Conservation (phyloP, 2,113 vertebrate species). For the Bubalus kerabau region DNA sequence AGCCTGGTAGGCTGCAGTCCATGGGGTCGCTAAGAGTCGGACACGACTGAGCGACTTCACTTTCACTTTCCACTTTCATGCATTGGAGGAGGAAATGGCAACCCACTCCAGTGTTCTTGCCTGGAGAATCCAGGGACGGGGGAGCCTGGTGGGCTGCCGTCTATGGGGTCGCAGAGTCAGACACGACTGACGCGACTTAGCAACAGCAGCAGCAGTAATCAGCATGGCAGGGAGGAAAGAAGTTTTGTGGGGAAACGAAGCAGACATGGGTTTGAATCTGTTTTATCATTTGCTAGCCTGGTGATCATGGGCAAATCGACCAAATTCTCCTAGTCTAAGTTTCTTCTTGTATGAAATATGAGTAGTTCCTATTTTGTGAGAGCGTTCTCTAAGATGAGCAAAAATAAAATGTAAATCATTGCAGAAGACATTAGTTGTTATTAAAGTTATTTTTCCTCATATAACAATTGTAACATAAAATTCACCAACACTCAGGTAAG, state of each 20-base stretch:
- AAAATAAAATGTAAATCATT: not conserved
- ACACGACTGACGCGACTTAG: too few species aligned
- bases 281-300: not conserved
- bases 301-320: not conserved
- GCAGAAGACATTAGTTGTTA: not conserved
- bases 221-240: not conserved
- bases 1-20: too few species aligned
- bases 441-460: constrained; percentile 4
- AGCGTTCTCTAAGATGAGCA: not conserved
- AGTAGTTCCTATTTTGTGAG: not conserved
- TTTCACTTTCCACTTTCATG: too few species aligned
- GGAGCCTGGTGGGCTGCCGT: too few species aligned
- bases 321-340: not conserved
- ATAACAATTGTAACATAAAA: constrained; percentile 21
- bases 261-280: not conserved
- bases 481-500: not conserved
- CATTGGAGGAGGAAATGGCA: too few species aligned
- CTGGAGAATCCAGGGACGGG: too few species aligned
- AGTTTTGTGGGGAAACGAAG: not conserved
- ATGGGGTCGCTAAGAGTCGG: too few species aligned
- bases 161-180: too few species aligned
- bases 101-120: too few species aligned
- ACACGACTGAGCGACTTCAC: too few species aligned
- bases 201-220: not conserved
- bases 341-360: not conserved